Evolutionary conservation across 2,888 invertebrate genomes (phyloP), one percentile per base, ranked within the genome.

Genomic region (Epiblema foenella): DNA sequence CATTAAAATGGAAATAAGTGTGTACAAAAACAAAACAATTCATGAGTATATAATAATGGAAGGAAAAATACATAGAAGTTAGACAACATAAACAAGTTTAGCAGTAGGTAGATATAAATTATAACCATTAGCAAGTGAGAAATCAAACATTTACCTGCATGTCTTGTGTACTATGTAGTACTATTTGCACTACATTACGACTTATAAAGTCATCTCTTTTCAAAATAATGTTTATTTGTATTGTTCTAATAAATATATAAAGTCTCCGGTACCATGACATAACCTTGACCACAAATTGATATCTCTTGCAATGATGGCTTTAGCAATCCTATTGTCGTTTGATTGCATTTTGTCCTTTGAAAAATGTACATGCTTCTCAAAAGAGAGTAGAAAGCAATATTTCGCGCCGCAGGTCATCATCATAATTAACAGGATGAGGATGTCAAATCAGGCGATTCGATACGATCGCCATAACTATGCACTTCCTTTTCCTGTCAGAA

Each of bases 401-500:
- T 68, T 72, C 64, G 72, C 72, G 68, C 66, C 69, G 65, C 54
- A 46, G 42, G 15, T 29, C 70, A 68, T 71, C 67, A 63, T 67
- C 69, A 49, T 29, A 60, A 29, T 54, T 75, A 83, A 89, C 88
- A 90, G 90, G 90, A 89, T 90, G 82, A 83, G 89, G 88, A 89
- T 87, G 84, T 87, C 72, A 79, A 76, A 74, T 70, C 77, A 74
- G 73, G 76, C 76, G 75, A 75, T 78, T 81, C 76, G 76, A 86
- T 90, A 77, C 76, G 77, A 86, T 90, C 90, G 91, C 94, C 93
- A 93, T 94, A 88, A 83, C 75, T 75, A 82, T 75, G 86, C 88
- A 92, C 94, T 95, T 95, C 95, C 95, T 95, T 94, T 95, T 95
- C 95, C 95, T 95, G 94, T 94, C 85, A 77, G 52, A 82, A 83